A percentile compares a stretch with the other conserved stretches of the same genome.
Conservation (phyloP, 35 echinoderm and acorn worm genomes). For the Lytechinus pictus region DNA sequence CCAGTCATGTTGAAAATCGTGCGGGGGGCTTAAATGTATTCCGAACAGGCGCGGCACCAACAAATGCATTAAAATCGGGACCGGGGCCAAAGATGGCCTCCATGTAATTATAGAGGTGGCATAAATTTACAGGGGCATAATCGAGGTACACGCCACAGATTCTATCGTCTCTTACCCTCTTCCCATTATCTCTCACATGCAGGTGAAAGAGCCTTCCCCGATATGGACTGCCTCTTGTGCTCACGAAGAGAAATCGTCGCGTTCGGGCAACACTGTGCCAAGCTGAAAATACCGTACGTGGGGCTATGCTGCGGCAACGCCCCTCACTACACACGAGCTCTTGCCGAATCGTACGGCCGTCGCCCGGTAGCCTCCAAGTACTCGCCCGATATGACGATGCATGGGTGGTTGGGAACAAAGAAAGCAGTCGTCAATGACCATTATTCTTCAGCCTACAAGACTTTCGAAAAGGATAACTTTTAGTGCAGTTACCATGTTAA, state of each 20-base stretch:
- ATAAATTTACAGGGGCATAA: too few species aligned
- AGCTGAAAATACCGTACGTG: slow-evolving; percentile 85
- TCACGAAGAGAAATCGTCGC: slow-evolving; percentile 62
- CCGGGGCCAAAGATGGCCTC: too few species aligned
- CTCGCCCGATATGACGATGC: slow-evolving; percentile 71
- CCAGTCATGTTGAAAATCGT: too few species aligned
- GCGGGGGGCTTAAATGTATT: too few species aligned
- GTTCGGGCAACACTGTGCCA: slow-evolving; percentile 70
- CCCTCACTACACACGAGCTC: slow-evolving; percentile 77
- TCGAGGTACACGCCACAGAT: too few species aligned
- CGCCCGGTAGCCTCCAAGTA: slow-evolving; percentile 71
- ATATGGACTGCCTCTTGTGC: slow-evolving; percentile 68
- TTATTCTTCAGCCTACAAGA: background rate
- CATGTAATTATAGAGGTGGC: too few species aligned
- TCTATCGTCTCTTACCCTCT: too few species aligned
- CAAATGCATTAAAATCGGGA: too few species aligned
- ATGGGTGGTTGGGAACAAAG: slow-evolving; percentile 65
- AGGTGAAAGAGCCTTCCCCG: slow-evolving; percentile 71
- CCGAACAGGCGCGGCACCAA: too few species aligned
- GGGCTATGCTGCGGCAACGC: slow-evolving; percentile 94
- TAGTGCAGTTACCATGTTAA: background rate
- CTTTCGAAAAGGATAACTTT: background rate
- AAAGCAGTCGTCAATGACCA: slow-evolving; percentile 14
- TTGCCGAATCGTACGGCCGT: slow-evolving; percentile 82
- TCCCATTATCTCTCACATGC: too few species aligned